Percentiles rank a stretch among this genome's conserved stretches.
phyloP scores from a whole-genome alignment of 2,888 invertebrate species.

The Tipula vernalis region DNA sequence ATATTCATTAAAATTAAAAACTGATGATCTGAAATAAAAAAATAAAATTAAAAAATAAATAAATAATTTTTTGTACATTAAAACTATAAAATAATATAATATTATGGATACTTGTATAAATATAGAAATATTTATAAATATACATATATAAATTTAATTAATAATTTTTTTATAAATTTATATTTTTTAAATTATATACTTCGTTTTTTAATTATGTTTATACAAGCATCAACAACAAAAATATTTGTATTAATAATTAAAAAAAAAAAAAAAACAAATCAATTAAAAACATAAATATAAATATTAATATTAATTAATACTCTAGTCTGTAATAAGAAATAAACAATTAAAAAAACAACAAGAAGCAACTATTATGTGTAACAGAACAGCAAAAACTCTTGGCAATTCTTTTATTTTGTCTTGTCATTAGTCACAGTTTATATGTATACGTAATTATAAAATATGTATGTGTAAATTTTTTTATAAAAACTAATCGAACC shows the following conservation, averaged over 20 bases:
- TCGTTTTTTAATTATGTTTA: neutral
- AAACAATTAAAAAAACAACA: neutral
- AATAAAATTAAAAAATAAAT: neutral
- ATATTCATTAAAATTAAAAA: neutral
- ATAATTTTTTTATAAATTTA: neutral
- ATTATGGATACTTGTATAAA: neutral
- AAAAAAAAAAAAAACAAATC: neutral
- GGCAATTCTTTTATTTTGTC: neutral
- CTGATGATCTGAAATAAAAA: neutral
- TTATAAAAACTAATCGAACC: neutral
- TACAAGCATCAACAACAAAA: neutral
- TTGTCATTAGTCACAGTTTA: neutral
- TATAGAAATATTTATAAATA: neutral
- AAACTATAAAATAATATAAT: neutral
- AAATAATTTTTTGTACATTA: neutral
- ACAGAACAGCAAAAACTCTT: neutral
- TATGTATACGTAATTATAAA: neutral
- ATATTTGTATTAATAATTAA: neutral
- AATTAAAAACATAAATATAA: neutral
- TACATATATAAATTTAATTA: neutral
- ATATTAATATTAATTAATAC: neutral
- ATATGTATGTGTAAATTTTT: neutral
- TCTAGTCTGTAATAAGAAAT: neutral
- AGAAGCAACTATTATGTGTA: neutral
- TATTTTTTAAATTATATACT: neutral